Conservation (phyloP, 2,113 vertebrate species). For the Salvelinus alpinus region DNA sequence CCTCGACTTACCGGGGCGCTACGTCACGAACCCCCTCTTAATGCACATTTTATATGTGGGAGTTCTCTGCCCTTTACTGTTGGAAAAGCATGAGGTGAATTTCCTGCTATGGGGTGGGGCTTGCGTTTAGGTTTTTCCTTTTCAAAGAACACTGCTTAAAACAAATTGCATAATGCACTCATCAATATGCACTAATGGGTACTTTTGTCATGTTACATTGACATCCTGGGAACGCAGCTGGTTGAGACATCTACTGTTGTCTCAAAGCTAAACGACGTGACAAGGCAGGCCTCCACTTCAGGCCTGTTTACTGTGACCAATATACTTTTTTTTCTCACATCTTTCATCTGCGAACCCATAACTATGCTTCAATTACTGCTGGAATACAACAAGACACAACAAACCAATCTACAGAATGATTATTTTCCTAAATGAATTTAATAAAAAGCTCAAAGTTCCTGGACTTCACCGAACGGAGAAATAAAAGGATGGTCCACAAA, state of each 20-base stretch:
- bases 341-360: constrained; percentile 76
- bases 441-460: constrained; percentile 69
- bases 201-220: constrained; percentile 81
- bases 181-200: constrained; percentile 88
- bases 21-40: constrained; percentile 75
- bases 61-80: constrained; percentile 83
- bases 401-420: constrained; percentile 62
- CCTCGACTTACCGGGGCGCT: constrained; percentile 66
- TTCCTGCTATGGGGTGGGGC: constrained; percentile 80
- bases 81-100: constrained; percentile 81
- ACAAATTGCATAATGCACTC: constrained; percentile 80
- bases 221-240: constrained; percentile 80
- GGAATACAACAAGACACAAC: constrained; percentile 71
- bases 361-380: constrained; percentile 67
- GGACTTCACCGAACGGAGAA: constrained; percentile 72
- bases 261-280: constrained; percentile 76
- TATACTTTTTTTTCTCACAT: constrained; percentile 54
- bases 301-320: constrained; percentile 84
- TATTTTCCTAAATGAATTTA: constrained; percentile 45
- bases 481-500: constrained; percentile 38
- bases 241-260: constrained; percentile 73
- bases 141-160: constrained; percentile 81
- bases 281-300: constrained; percentile 71
- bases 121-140: constrained; percentile 73
- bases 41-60: constrained; percentile 87